A percentile compares a stretch with the other conserved stretches of the same genome.
These are phyloP conservation scores for Masnerella sp. DNA, from an alignment of 2,888 invertebrate genomes.

Conservation along the genomic window DNA sequence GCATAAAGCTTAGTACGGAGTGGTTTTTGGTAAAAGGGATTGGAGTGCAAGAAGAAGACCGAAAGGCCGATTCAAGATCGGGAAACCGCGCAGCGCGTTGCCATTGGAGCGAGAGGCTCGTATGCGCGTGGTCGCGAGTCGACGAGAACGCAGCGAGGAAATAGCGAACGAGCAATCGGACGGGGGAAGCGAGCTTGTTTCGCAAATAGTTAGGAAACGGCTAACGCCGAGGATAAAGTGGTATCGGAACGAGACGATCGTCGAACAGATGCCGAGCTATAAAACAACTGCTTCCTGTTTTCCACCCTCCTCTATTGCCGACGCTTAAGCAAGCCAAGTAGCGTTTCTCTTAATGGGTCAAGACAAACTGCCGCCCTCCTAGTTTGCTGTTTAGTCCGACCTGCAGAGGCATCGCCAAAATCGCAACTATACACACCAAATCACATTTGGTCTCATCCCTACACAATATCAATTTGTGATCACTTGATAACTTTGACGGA, in stretches of 20 bases:
- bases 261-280: conserved; percentile 78
- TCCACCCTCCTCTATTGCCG: conserved; percentile 64
- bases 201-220: conserved; percentile 77
- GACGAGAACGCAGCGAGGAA: conserved; percentile 53
- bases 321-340: conserved; percentile 73
- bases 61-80: conserved; percentile 45
- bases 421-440: conserved; percentile 42
- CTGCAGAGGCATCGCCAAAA: conserved; percentile 39
- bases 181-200: conserved; percentile 71
- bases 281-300: conserved; percentile 76
- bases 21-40: conserved; percentile 62
- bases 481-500: too few relatives aligned
- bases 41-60: conserved; percentile 59
- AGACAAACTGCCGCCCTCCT: conserved; percentile 76
- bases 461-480: conserved; percentile 40
- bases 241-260: conserved; percentile 78
- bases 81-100: conserved; percentile 14
- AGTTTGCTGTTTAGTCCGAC: conserved; percentile 69
- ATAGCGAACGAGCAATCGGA: conserved; percentile 44
- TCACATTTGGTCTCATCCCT: conserved; percentile 25
- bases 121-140: conserved; percentile 29
- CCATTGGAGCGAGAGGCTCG: conserved; percentile 46
- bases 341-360: conserved; percentile 77
- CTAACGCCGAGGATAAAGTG: conserved; percentile 78
- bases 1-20: conserved; percentile 52